Percentiles rank a stretch among this genome's conserved stretches.
Conservation (phyloP, 2,113 vertebrate species). For the Neotoma lepida region DNA sequence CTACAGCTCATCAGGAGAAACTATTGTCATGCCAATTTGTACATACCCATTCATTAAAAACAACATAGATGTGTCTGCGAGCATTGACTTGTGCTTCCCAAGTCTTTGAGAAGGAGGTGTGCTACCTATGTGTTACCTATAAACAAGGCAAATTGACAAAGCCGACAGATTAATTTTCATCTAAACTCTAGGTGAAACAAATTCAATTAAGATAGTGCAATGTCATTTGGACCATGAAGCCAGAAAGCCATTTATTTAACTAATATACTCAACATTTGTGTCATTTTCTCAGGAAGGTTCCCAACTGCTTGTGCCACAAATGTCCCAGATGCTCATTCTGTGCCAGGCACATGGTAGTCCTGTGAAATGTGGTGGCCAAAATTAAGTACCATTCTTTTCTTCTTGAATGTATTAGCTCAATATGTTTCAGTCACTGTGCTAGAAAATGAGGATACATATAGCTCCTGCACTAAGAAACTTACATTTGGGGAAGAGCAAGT, state of each 20-base stretch:
- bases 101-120: neutral
- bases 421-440: neutral
- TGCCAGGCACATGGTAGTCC: neutral
- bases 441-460: neutral
- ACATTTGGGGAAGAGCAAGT: neutral
- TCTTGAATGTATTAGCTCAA: neutral
- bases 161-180: neutral
- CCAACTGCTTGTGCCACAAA: neutral
- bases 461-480: neutral
- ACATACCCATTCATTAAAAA: neutral
- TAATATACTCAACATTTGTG: neutral
- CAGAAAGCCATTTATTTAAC: slow-evolving; percentile 14
- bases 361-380: neutral
- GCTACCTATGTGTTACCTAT: neutral
- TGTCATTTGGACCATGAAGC: slow-evolving; percentile 14
- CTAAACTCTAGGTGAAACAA: slow-evolving; percentile 16
- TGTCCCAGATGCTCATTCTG: neutral
- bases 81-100: neutral
- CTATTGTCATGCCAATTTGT: neutral
- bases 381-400: neutral
- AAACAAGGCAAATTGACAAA: slow-evolving; percentile 33
- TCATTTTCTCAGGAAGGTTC: neutral
- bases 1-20: neutral
- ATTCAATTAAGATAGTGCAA: neutral
- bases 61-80: neutral